Conservation (phyloP, 2,888 invertebrate genomes). For the Esperia sulphurella region DNA sequence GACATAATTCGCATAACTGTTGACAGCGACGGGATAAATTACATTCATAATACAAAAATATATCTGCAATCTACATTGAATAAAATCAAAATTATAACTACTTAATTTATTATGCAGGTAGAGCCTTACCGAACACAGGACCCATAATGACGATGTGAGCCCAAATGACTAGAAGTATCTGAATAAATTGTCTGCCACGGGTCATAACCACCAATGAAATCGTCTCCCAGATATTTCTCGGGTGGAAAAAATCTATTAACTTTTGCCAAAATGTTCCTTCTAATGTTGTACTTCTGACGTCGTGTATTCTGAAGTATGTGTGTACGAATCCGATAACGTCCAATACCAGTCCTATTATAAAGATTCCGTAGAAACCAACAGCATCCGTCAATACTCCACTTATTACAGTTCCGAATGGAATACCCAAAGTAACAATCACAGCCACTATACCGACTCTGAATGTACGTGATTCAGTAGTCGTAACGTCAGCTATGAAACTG, state of each 20-base stretch:
- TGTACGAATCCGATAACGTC: slow-evolving; percentile 56
- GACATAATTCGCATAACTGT: no score
- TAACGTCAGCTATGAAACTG: slow-evolving; percentile 81
- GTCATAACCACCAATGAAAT: slow-evolving; percentile 53
- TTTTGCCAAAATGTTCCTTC: slow-evolving; percentile 42
- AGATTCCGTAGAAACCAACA: slow-evolving; percentile 68
- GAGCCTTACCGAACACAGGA: slow-evolving; percentile 58
- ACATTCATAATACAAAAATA: no score
- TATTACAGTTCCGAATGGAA: slow-evolving; percentile 70
- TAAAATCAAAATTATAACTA: no score
- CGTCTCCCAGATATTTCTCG: slow-evolving; percentile 59
- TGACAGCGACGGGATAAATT: no score
- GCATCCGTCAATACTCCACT: slow-evolving; percentile 71
- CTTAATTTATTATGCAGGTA: no score
- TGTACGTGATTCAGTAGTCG: slow-evolving; percentile 78
- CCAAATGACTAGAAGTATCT: slow-evolving; percentile 55
- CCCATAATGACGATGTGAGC: slow-evolving; percentile 65
- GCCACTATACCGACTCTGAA: slow-evolving; percentile 81
- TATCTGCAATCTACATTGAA: no score
- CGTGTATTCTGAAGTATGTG: slow-evolving; percentile 52
- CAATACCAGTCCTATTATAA: slow-evolving; percentile 45
- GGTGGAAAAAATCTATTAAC: slow-evolving; percentile 50
- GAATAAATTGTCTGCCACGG: slow-evolving; percentile 35
- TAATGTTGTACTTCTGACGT: slow-evolving; percentile 42
- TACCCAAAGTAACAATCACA: slow-evolving; percentile 68